Percentiles rank a stretch among this genome's conserved stretches.
phyloP scores from a whole-genome alignment of 1,140 invertebrate species.

The Zaprionus ghesquierei region DNA sequence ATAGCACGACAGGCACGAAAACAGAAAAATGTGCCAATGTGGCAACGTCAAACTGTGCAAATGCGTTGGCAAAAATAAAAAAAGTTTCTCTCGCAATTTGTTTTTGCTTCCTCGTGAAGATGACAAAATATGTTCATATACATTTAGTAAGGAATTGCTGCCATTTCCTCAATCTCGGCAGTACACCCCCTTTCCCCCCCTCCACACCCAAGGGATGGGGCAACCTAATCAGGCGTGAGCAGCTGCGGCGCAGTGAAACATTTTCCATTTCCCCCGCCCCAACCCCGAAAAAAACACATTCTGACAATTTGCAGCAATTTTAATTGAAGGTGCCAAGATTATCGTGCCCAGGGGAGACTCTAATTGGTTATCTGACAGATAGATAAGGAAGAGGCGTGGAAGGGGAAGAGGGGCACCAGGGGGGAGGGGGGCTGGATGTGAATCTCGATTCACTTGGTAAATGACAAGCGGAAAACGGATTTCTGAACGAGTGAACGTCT shows the following conservation, averaged over 20 bases:
- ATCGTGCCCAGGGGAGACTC: conserved; percentile 17
- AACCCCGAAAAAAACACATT: neutral
- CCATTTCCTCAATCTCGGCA: neutral
- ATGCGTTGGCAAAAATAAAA: neutral
- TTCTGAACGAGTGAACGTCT: conserved; percentile 58
- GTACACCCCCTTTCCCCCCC: neutral
- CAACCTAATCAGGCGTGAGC: conserved; percentile 63
- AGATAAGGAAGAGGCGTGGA: neutral
- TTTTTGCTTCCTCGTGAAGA: conserved; percentile 5
- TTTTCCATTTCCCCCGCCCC: conserved; percentile 1
- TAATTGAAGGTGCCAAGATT: conserved; percentile 37
- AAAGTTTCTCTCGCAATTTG: conserved; percentile 12
- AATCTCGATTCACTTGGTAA: conserved; percentile 50
- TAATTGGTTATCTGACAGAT: conserved; percentile 37
- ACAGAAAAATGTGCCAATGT: conserved; percentile 37
- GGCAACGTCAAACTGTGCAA: conserved; percentile 17
- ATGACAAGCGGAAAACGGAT: conserved; percentile 75
- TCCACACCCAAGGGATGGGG: neutral
- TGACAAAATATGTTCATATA: conserved; percentile 35
- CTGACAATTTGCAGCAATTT: conserved; percentile 33
- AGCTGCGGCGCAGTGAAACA: conserved; percentile 50
- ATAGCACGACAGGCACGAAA: conserved; percentile 7
- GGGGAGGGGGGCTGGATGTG: neutral
- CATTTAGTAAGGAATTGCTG: conserved; percentile 18
- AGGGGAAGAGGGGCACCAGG: neutral